phyloP scores from a whole-genome alignment of 1,140 invertebrate species.

The Trypoxylus dichotomus region DNA sequence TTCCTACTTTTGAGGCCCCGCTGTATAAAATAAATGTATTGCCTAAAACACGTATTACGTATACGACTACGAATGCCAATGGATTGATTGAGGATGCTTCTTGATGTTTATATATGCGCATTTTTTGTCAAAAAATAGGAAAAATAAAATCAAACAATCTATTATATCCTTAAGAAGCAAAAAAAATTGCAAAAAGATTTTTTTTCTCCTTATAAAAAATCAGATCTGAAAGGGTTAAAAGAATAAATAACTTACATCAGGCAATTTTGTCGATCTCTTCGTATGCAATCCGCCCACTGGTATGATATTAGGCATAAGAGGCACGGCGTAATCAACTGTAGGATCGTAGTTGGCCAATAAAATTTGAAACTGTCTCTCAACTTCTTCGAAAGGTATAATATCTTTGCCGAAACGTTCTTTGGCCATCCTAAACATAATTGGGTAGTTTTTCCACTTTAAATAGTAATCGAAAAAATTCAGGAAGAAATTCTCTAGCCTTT shows the following conservation, averaged over 20 bases:
- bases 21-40: no score
- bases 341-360: constrained; percentile 55
- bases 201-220: not conserved
- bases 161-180: no score
- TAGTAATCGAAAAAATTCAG: not conserved
- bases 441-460: not conserved
- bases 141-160: no score
- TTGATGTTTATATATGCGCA: no score
- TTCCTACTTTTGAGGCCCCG: no score
- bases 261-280: constrained; percentile 40
- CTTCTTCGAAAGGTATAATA: constrained; percentile 32
- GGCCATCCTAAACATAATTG: constrained; percentile 27
- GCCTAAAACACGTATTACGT: no score
- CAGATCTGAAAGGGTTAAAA: not conserved
- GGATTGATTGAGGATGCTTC: no score
- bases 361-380: constrained; percentile 38
- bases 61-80: no score
- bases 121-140: no score
- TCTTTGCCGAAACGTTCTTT: constrained; percentile 34
- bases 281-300: constrained; percentile 60
- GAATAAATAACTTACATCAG: constrained; percentile 34
- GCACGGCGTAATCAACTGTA: constrained; percentile 51
- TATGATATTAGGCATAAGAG: constrained; percentile 57
- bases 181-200: no score
- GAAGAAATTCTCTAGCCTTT: constrained; percentile 34